Evolutionary conservation across 1,140 invertebrate species (phyloP), one percentile per base, ranked within the genome.

Genomic region (Hormaphis cornu): DNA sequence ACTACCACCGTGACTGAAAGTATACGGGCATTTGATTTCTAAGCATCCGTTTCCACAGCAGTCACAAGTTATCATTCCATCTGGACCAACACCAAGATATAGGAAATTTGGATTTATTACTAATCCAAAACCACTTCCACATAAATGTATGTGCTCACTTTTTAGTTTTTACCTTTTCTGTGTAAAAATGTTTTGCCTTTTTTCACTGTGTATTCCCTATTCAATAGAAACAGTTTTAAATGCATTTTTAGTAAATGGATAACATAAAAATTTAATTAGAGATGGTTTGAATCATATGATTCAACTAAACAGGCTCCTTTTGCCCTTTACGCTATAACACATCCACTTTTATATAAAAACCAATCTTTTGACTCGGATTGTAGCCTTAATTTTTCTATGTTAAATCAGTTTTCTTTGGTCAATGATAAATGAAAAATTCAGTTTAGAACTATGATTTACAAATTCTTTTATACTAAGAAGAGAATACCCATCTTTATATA

Each of bases 161-260:
- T 56, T 56, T 35, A 56, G 20, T 56, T n/a, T n/a, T n/a, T n/a
- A n/a, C n/a, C n/a, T 56, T 56, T 30, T 56, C 12, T 35, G 18
- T 20, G 12, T 56, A 35, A 24, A 20, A 56, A 30, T 5, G 3
- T 56, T 20, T 20, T 1, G 20, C 53, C 14, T 35, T 5, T 18
- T 56, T 35, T 56, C 35, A 28, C 33, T 56, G n/a, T 9, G 16
- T 56, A 20, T 18, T 56, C 30, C 30, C 53, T 18, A 56, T 35
- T 20, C 30, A 20, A 30, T 56, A 16, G 53, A 28, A 35, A 3
- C 8, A 35, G 33, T 56, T 35, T 56, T 56, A 56, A 56, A 56
- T 20, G n/a, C n/a, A n/a, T 18, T 56, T 6, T 56, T 56, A 20
- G n/a, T 12, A 12, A 35, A 56, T 33, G 53, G 53, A 22, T 56